Conservation (phyloP, 2,888 invertebrate genomes). For the Callinectes sapidus region DNA sequence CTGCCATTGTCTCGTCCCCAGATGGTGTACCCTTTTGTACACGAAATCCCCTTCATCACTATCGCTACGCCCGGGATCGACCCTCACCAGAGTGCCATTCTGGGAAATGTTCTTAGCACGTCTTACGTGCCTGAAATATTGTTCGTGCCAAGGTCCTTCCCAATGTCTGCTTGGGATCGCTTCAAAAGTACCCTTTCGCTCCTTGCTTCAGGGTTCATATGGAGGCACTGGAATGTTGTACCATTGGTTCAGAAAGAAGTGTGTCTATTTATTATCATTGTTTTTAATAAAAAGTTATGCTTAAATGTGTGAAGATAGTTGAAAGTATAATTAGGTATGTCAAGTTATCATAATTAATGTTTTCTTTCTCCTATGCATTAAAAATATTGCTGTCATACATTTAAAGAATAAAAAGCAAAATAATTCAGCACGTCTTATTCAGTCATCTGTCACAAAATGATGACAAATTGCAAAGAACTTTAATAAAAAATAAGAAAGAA, state of each 20-base stretch:
- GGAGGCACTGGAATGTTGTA: constrained; percentile 14
- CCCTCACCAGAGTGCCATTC: constrained; percentile 23
- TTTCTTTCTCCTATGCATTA: neutral
- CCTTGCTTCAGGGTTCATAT: neutral
- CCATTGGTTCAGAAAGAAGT: neutral
- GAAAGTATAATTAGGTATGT: neutral
- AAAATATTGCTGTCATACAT: neutral
- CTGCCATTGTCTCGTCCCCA: neutral
- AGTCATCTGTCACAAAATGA: neutral
- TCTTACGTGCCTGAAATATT: constrained; percentile 22
- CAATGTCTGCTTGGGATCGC: constrained; percentile 1
- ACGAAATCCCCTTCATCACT: constrained; percentile 43
- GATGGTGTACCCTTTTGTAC: constrained; percentile 49
- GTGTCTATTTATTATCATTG: neutral
- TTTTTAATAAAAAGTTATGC: neutral
- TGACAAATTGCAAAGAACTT: neutral
- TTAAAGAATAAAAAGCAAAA: neutral
- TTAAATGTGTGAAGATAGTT: neutral
- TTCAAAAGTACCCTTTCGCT: neutral
- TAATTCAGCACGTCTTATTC: neutral
- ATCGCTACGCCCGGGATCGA: constrained; percentile 39
- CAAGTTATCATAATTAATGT: neutral
- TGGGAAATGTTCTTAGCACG: constrained; percentile 47
- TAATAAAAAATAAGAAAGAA: neutral
- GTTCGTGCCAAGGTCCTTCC: neutral